Conservation (phyloP, 2,888 invertebrate genomes). For the Zhengitettix transpicula region DNA sequence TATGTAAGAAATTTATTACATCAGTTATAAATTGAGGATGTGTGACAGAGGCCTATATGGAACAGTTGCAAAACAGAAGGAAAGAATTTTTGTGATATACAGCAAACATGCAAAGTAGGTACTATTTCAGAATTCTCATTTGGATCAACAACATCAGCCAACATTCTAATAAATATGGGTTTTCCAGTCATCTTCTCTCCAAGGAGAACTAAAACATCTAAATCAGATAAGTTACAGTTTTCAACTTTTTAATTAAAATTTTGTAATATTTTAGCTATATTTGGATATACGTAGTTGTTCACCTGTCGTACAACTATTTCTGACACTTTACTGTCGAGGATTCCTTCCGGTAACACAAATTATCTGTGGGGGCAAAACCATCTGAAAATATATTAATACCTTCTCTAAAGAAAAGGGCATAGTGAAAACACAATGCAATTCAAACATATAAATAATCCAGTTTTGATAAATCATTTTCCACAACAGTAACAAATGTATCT, state of each 20-base stretch:
- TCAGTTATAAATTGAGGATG: constrained; percentile 98
- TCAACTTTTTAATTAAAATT: constrained; percentile 62
- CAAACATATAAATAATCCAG: constrained; percentile 97
- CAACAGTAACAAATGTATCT: constrained; percentile 93
- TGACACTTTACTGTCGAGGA: constrained; percentile 96
- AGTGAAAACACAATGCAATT: constrained; percentile 98
- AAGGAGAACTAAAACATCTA: constrained; percentile 93
- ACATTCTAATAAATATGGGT: constrained; percentile 96
- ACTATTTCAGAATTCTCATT: constrained; percentile 63
- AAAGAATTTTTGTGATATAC: constrained; percentile 99
- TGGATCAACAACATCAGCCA: constrained; percentile 88
- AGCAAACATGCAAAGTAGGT: constrained; percentile 91
- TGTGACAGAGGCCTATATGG: constrained; percentile 90
- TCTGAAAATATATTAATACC: constrained; percentile 99
- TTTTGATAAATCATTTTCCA: constrained; percentile 97
- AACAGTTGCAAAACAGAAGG: constrained; percentile 88
- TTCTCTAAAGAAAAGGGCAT: constrained; percentile 99
- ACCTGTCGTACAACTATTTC: constrained; percentile 95
- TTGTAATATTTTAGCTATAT: constrained; percentile 75
- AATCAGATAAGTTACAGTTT: constrained; percentile 93
- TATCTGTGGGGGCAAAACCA: constrained; percentile 98
- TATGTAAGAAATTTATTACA: constrained; percentile 95
- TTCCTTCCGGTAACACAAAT: constrained; percentile 93
- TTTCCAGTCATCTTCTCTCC: constrained; percentile 98
- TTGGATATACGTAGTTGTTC: constrained; percentile 91